Percentiles rank a stretch among this genome's conserved stretches.
Conservation (phyloP, 2,113 vertebrate species). For the Athene noctua region DNA sequence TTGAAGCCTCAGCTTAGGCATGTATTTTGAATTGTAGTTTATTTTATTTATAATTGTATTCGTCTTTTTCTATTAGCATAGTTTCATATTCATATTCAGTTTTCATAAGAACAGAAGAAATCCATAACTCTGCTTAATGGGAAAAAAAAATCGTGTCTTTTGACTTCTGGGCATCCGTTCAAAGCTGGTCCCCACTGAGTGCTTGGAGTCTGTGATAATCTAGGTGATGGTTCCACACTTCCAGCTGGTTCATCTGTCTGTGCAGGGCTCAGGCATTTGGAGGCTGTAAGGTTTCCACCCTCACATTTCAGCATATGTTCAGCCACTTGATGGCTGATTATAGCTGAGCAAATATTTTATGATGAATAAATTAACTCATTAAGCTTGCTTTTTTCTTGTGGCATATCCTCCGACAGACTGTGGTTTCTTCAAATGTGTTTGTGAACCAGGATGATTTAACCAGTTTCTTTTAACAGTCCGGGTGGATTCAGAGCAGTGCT, state of each 20-base stretch:
- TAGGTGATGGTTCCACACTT: neutral
- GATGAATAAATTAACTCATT: constrained; percentile 13
- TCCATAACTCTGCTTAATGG: constrained; percentile 1
- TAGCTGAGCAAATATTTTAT: constrained; percentile 33
- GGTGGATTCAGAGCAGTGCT: neutral
- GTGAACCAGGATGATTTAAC: neutral
- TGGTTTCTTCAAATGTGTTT: neutral
- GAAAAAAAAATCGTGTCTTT: constrained; percentile 23
- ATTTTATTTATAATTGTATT: constrained; percentile 11
- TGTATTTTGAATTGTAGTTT: neutral
- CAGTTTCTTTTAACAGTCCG: neutral
- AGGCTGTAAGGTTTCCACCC: constrained; percentile 4
- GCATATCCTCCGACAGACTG: neutral
- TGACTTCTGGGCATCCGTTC: constrained; percentile 38
- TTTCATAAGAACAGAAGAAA: constrained; percentile 31
- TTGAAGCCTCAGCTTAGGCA: neutral
- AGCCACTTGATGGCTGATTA: neutral
- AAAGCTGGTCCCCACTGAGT: constrained; percentile 1
- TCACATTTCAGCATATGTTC: constrained; percentile 23
- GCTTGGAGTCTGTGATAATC: constrained; percentile 1
- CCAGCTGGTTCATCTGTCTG: constrained; percentile 44
- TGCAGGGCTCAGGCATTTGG: neutral
- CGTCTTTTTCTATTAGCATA: neutral
- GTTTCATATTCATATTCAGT: no score
- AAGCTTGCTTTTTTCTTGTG: constrained; percentile 2